Evolutionary conservation across 2,797 vertebrate species (phyloP).

Genomic region (Mionectes olivaceus): DNA sequence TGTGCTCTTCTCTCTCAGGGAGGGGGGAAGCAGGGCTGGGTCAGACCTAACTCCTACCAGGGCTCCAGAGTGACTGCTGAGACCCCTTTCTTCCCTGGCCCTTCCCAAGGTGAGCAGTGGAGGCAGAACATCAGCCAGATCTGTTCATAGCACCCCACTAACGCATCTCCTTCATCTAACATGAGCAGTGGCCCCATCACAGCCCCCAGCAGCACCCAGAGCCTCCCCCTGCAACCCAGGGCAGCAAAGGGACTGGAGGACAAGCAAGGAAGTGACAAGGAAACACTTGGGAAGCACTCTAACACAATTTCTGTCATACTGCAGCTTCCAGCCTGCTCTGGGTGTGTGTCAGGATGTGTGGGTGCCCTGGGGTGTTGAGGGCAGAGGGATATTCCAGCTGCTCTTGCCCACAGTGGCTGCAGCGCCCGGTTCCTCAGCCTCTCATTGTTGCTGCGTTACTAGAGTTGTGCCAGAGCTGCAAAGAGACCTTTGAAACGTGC

Average conservation of each 20-base stretch:
- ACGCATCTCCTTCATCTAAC: not conserved
- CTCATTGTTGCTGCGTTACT: not conserved
- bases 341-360: not conserved
- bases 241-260: not conserved
- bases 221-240: not conserved
- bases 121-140: not conserved
- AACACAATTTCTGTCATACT: fast-evolving
- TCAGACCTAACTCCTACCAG: not conserved
- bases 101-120: not conserved
- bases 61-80: not conserved
- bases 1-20: not conserved
- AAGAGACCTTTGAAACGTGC: not conserved
- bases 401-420: not conserved
- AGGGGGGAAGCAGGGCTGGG: not conserved
- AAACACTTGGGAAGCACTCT: not conserved
- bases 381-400: not conserved
- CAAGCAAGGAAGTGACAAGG: not conserved
- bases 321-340: not conserved
- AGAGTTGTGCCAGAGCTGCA: not conserved
- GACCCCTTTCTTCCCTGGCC: not conserved
- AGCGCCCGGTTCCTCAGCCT: not conserved
- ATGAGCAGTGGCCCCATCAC: not conserved
- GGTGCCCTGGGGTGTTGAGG: not conserved
- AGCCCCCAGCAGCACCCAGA: not conserved
- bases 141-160: not conserved